Evolutionary conservation across 2,888 invertebrate species (phyloP), one percentile per base, ranked within the genome.

Genomic region (Eueremaeus valkanovi): DNA sequence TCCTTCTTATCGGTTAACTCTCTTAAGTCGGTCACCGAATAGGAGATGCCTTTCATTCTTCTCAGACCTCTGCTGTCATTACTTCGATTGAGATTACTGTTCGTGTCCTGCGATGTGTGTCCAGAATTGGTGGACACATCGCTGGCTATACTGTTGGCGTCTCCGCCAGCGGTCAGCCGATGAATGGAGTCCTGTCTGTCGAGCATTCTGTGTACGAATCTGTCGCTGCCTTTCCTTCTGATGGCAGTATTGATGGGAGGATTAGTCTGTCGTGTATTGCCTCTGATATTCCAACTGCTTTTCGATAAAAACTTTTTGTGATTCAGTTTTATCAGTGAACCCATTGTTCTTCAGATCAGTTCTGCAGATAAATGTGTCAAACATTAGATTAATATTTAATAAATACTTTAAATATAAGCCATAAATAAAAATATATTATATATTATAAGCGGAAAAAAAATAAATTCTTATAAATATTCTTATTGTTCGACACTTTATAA

Each of bases 251-350:
- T 45, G 70, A 70, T 45, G 45, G 70, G 40, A 24, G 70, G 70
- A 27, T 70, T 45, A 21, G 27, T 18, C 45, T 70, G 33, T 29
- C 55, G 27, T 40, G 31, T 55, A 45, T 72, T 72, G 42, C 75
- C 72, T 21, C 75, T 72, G 18, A 75, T 75, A 66, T 72, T 75
- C 75, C 75, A 75, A 63, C 75, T 75, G 33, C 75, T 75, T 33
- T 75, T 75, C 13, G 75, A 75, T 72, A 75, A 45, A 72, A 75
- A 75, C 55, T 75, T 66, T 66, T 66, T 75, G 33, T 75, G 75
- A 63, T 75, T 75, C 33, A 75, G 36, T 72, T 75, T 75, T 61
- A 75, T 72, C 42, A 75, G 40, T 36, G 75, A 75, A 40, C 58
- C 31, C 75, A 75, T 75, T 40, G 70, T 70, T 45, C 16, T 3